Percentiles rank a stretch among this genome's conserved stretches.
Evolutionary conservation across 2,797 vertebrate species (phyloP).

Genomic region (Acanthiza pusilla): DNA sequence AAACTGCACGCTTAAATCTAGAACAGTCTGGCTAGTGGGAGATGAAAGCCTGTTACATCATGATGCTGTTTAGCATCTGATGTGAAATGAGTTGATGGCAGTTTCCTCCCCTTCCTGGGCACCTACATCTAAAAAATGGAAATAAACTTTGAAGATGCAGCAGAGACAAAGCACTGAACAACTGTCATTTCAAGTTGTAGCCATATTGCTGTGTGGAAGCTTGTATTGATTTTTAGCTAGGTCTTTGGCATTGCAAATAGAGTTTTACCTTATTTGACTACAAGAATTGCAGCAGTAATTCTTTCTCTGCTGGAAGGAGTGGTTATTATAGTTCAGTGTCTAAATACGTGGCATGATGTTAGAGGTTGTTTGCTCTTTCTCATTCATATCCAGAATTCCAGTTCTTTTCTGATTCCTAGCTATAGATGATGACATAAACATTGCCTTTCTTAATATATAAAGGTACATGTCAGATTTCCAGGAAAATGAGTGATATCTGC

Average conservation of each 20-base stretch:
- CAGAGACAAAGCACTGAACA: conserved; percentile 31
- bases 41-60: conserved; percentile 54
- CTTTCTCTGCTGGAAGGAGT: neutral
- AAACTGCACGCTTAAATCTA: conserved; percentile 18
- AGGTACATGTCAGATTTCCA: neutral
- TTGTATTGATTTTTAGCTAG: conserved; percentile 13
- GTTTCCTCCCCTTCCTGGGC: conserved; percentile 15
- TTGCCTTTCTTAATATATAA: neutral
- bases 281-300: neutral
- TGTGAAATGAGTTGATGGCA: neutral
- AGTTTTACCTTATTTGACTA: neutral
- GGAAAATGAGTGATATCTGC: neutral
- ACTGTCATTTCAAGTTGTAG: neutral
- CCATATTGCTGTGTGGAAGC: neutral
- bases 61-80: conserved; percentile 17
- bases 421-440: neutral
- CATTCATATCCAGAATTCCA: neutral
- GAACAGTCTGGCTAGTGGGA: conserved; percentile 54
- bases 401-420: neutral
- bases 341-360: neutral
- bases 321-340: neutral
- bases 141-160: conserved; percentile 21
- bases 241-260: neutral
- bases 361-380: neutral
- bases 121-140: conserved; percentile 38